A percentile compares a stretch with the other conserved stretches of the same genome.
Evolutionary conservation across 2,113 vertebrate genomes (phyloP).

Genomic region (Lonchura striata): DNA sequence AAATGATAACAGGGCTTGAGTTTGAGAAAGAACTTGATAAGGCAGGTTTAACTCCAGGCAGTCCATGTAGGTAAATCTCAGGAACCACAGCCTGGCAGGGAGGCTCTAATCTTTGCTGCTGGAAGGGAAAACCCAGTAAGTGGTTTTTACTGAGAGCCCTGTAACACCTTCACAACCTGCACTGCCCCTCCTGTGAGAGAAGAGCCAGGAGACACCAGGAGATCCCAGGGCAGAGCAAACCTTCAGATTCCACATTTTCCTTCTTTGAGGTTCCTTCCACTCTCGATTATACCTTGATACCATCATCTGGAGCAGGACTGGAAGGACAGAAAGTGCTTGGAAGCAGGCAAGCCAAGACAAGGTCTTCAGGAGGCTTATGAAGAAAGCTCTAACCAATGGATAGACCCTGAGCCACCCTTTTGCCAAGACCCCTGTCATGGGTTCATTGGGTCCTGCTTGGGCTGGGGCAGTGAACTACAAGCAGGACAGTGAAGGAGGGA

Average conservation of each 20-base stretch:
- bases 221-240: not conserved
- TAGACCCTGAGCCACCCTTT: not conserved
- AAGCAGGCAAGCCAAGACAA: not conserved
- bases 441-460: not conserved
- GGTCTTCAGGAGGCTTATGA: not conserved
- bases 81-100: not conserved
- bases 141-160: not conserved
- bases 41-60: not conserved
- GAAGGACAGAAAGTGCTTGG: not conserved
- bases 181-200: accelerated
- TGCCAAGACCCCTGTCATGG: not conserved
- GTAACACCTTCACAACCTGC: accelerated
- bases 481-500: not conserved
- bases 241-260: not conserved
- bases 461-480: not conserved
- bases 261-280: not conserved
- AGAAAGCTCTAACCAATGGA: not conserved
- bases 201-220: accelerated
- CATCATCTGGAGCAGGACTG: not conserved
- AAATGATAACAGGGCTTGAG: not conserved
- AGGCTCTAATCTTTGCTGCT: not conserved
- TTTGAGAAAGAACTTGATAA: not conserved
- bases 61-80: accelerated
- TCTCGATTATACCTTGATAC: not conserved
- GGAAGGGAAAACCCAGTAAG: not conserved